Conservation (phyloP, 2,113 vertebrate genomes). For the Galbula dea region DNA sequence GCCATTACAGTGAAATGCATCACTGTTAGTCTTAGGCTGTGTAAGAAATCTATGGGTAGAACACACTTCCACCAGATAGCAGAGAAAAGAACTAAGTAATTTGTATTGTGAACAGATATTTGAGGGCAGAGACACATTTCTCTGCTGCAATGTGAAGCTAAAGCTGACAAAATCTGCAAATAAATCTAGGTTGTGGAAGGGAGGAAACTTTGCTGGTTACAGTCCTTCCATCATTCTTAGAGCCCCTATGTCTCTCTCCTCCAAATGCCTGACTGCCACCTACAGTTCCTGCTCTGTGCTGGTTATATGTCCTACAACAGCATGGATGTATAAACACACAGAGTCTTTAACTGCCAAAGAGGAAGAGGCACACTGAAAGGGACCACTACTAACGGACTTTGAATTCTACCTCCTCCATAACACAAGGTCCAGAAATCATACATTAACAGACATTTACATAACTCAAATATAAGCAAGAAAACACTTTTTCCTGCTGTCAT, state of each 20-base stretch:
- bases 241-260: background rate
- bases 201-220: background rate
- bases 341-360: background rate
- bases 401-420: background rate
- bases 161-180: background rate
- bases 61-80: background rate
- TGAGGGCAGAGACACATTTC: background rate
- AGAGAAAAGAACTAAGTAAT: background rate
- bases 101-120: background rate
- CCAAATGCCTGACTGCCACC: slow-evolving; percentile 12
- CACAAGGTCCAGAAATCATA: background rate
- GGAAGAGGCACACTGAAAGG: background rate
- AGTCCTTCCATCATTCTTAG: fast-evolving
- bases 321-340: fast-evolving
- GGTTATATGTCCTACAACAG: fast-evolving
- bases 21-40: background rate
- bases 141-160: background rate
- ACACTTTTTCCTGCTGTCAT: background rate
- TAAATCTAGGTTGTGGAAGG: background rate
- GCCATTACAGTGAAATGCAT: background rate
- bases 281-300: background rate
- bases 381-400: background rate
- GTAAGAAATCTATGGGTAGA: background rate
- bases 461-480: background rate
- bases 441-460: background rate